These are phyloP conservation scores for Nephrotoma flavescens DNA, from an alignment of 2,888 invertebrate species.

Conservation along the genomic window DNA sequence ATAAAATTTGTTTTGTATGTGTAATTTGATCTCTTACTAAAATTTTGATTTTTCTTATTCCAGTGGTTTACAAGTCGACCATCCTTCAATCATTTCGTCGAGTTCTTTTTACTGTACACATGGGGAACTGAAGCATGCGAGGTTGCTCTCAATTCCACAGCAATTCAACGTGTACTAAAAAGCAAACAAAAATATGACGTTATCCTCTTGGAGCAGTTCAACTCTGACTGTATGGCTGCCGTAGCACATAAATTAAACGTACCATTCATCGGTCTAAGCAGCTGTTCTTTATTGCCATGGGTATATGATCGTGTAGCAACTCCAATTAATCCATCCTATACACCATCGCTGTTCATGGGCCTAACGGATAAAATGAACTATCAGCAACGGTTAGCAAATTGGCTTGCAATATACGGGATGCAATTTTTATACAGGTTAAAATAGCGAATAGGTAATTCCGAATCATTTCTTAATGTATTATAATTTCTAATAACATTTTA, in stretches of 20 bases:
- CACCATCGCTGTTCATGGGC: slow-evolving; percentile 29
- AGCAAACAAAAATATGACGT: slow-evolving; percentile 44
- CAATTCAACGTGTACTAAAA: slow-evolving; percentile 26
- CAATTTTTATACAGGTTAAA: slow-evolving; percentile 15
- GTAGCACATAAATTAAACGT: slow-evolving; percentile 46
- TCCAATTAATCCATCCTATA: slow-evolving; percentile 40
- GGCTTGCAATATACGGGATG: slow-evolving; percentile 20
- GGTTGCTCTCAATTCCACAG: slow-evolving; percentile 23
- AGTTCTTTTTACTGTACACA: slow-evolving; percentile 26
- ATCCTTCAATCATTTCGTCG: slow-evolving; percentile 23
- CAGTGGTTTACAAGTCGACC: slow-evolving; percentile 24
- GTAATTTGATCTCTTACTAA: background rate
- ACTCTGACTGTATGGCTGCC: slow-evolving; percentile 53
- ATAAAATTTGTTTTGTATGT: background rate
- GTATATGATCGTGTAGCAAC: slow-evolving; percentile 37
- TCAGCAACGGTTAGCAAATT: slow-evolving; percentile 32
- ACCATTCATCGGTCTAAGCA: slow-evolving; percentile 41
- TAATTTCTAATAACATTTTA: background rate
- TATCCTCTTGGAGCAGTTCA: slow-evolving; percentile 53
- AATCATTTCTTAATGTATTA: background rate
- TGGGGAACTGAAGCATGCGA: slow-evolving; percentile 28
- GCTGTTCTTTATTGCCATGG: slow-evolving; percentile 47
- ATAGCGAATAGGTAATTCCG: background rate
- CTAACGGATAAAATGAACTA: slow-evolving; percentile 26
- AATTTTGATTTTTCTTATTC: slow-evolving; percentile 1